Evolutionary conservation across 2,888 invertebrate genomes (phyloP), one percentile per base, ranked within the genome.

Genomic region (Apomyelois bistriatella): DNA sequence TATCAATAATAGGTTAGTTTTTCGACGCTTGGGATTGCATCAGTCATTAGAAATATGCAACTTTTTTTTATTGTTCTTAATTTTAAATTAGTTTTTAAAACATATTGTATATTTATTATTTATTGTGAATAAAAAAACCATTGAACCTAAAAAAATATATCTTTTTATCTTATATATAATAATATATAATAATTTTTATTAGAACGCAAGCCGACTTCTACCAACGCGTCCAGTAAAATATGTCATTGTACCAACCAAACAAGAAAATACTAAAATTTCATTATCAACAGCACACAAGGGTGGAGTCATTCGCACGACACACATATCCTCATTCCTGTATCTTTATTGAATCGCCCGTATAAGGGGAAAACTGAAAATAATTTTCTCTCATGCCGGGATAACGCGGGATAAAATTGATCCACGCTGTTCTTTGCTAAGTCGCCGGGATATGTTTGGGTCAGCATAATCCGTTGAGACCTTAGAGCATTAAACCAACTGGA

Each of bases 341-440:
- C 43, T 43, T 43, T 43, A 43, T 43, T 43, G 43, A 43, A 43
- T 43, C 43, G 43, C 30, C 12, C 43, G n/a, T 36, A 7, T 16
- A 12, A 8, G 16, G 16, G 15, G 22, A 30, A 30, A 28, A 22
- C 43, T 43, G 43, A 28, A 28, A 43, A 43, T 43, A 43, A 43
- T 43, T 28, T 43, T 43, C 41, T 17, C 17, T 43, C 28, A 43
- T 41, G 10, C 41, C 22, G 1, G 43, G 43, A 43, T 43, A 7
- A 43, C 28, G 43, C 28, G 13, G 43, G 43, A 43, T 43, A 43
- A 43, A 30, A 43, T 22, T 43, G 43, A 43, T n/a, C 43, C 43
- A 5, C 7, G n/a, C 28, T 28, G 43, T 30, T 43, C 43, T 30
- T 30, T 12, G 43, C 43, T 43, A 30, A 43, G 43, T 30, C 43